Percentiles rank a stretch among this genome's conserved stretches.
Evolutionary conservation across 2,888 invertebrate genomes (phyloP).

Genomic region (Tupiocoris notatus): DNA sequence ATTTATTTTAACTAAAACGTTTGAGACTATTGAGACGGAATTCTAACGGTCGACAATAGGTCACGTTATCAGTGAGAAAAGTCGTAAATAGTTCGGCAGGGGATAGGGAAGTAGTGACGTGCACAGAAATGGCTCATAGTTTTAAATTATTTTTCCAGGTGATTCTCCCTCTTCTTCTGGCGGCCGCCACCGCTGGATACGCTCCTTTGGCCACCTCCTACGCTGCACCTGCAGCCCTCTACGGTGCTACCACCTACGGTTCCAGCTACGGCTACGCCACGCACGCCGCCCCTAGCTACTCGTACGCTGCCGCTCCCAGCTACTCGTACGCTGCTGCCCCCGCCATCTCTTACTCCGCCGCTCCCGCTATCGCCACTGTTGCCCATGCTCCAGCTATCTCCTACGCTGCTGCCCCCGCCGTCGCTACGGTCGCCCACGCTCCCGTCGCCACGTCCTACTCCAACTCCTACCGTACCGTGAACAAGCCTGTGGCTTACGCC

Average conservation of each 20-base stretch:
- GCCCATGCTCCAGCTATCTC: constrained; percentile 18
- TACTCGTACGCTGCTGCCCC: constrained; percentile 20
- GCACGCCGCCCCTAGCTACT: constrained; percentile 27
- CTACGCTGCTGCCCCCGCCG: constrained; percentile 22
- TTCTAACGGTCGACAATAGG: too few relatives aligned
- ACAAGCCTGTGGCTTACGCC: constrained; percentile 33
- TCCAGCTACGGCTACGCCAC: constrained; percentile 41
- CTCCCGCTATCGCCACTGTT: constrained; percentile 20
- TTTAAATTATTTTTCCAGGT: constrained; percentile 7
- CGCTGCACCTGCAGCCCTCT: constrained; percentile 18
- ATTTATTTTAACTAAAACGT: too few relatives aligned
- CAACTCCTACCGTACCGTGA: constrained; percentile 38
- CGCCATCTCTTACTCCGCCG: constrained; percentile 24
- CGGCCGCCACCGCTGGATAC: constrained; percentile 38
- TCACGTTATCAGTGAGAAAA: too few relatives aligned
- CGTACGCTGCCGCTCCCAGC: constrained; percentile 3
- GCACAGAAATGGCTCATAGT: background rate
- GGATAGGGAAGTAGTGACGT: background rate
- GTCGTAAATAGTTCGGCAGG: too few relatives aligned
- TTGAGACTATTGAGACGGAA: too few relatives aligned
- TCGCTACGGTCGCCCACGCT: constrained; percentile 35
- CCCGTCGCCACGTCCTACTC: constrained; percentile 38
- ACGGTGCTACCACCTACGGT: constrained; percentile 16
- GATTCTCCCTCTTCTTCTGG: constrained; percentile 37
- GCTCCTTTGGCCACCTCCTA: constrained; percentile 34